Evolutionary conservation across 2,113 vertebrate species (phyloP).

Genomic region (Tetrax tetrax): DNA sequence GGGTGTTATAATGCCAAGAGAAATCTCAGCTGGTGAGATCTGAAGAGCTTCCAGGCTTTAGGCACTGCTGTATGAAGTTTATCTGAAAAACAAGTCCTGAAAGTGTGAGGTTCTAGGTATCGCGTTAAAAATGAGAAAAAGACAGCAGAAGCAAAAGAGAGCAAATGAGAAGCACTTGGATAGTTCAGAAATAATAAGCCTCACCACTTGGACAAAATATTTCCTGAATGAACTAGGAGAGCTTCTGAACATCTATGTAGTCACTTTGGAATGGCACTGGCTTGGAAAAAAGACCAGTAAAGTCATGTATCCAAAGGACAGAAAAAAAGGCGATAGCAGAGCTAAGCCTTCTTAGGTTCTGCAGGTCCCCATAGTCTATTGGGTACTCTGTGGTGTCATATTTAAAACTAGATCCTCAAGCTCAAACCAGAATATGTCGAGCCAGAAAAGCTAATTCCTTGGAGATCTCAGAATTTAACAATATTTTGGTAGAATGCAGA

Average conservation of each 20-base stretch:
- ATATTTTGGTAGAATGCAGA: not conserved
- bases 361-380: not conserved
- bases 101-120: not conserved
- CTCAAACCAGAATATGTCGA: not conserved
- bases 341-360: not conserved
- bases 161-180: not conserved
- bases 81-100: conserved; percentile 23
- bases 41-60: conserved; percentile 38
- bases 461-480: not conserved
- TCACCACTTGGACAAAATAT: not conserved
- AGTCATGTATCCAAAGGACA: not conserved
- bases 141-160: not conserved
- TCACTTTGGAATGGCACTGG: not conserved
- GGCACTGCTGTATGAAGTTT: not conserved
- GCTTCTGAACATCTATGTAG: not conserved
- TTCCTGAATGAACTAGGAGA: not conserved
- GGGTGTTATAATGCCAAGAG: conserved; percentile 38
- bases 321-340: not conserved
- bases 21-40: conserved; percentile 54
- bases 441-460: not conserved
- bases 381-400: not conserved
- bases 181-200: not conserved
- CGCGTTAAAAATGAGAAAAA: not conserved
- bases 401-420: not conserved
- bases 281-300: not conserved